Conservation (phyloP, 2,113 vertebrate genomes). For the Petrocephalus zakoni region DNA sequence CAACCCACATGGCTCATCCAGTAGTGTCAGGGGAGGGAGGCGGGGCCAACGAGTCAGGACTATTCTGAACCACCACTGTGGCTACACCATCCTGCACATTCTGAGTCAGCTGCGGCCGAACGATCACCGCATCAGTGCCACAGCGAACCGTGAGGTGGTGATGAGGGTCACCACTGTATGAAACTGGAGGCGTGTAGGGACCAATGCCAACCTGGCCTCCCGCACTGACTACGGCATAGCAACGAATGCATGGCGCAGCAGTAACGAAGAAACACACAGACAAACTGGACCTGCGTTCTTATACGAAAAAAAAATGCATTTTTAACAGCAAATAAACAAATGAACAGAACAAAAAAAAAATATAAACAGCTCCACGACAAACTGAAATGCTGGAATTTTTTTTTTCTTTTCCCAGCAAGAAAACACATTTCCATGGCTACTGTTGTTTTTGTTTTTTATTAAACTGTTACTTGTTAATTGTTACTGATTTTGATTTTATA, state of each 20-base stretch:
- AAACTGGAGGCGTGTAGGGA: slow-evolving; percentile 27
- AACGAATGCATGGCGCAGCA: slow-evolving; percentile 20
- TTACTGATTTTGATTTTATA: slow-evolving; percentile 23
- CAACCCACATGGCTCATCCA: slow-evolving; percentile 64
- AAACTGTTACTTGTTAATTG: slow-evolving; percentile 23
- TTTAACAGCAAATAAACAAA: slow-evolving; percentile 21
- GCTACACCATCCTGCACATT: slow-evolving; percentile 89
- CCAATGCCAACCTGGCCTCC: not conserved
- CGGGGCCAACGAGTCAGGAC: slow-evolving; percentile 79
- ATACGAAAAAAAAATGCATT: slow-evolving; percentile 19
- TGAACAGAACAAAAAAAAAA: not conserved
- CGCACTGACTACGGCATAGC: not conserved
- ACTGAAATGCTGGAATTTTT: slow-evolving; percentile 8
- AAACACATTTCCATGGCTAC: slow-evolving; percentile 32
- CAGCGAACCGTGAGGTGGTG: slow-evolving; percentile 80
- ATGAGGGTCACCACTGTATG: slow-evolving; percentile 93
- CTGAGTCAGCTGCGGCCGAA: slow-evolving; percentile 83
- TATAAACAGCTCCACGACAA: slow-evolving; percentile 4
- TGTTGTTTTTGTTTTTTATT: slow-evolving; percentile 36
- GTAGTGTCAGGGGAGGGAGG: slow-evolving; percentile 60
- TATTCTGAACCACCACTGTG: slow-evolving; percentile 91
- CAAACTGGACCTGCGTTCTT: slow-evolving; percentile 11
- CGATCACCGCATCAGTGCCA: slow-evolving; percentile 70
- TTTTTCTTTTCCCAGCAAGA: slow-evolving; percentile 10
- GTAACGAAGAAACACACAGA: not conserved